Evolutionary conservation across 2,888 invertebrate species (phyloP).

Genomic region (Macrophya alboannulata): DNA sequence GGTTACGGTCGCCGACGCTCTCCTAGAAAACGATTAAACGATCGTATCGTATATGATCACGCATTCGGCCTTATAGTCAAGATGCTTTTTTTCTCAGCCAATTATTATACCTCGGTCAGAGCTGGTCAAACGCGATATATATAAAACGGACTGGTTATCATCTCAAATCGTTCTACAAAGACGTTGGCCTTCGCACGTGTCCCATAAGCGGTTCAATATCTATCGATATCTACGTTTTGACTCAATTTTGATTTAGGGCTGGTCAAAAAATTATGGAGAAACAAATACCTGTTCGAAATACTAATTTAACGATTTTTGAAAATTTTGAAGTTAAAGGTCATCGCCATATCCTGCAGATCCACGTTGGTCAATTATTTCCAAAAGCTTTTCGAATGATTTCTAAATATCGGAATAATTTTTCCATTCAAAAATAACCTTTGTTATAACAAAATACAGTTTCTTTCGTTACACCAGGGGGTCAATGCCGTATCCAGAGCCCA

Average conservation of each 20-base stretch:
- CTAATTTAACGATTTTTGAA: no score
- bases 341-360: no score
- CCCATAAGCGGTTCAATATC: background rate
- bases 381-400: background rate
- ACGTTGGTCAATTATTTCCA: background rate
- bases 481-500: background rate
- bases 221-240: background rate
- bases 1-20: conserved; percentile 15
- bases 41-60: conserved; percentile 22
- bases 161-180: background rate
- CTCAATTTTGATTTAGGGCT: background rate
- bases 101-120: conserved; percentile 17
- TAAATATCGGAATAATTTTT: background rate
- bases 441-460: background rate
- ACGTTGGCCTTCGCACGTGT: conserved; percentile 11
- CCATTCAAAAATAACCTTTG: no score
- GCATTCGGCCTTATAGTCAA: background rate
- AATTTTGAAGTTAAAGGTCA: no score
- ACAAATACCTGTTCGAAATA: background rate
- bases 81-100: conserved; percentile 11
- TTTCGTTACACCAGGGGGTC: background rate
- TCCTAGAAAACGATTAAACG: conserved; percentile 42
- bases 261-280: background rate
- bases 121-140: background rate
- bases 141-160: background rate